phyloP scores from a whole-genome alignment of 2,113 vertebrate genomes.

The Geococcyx californianus region DNA sequence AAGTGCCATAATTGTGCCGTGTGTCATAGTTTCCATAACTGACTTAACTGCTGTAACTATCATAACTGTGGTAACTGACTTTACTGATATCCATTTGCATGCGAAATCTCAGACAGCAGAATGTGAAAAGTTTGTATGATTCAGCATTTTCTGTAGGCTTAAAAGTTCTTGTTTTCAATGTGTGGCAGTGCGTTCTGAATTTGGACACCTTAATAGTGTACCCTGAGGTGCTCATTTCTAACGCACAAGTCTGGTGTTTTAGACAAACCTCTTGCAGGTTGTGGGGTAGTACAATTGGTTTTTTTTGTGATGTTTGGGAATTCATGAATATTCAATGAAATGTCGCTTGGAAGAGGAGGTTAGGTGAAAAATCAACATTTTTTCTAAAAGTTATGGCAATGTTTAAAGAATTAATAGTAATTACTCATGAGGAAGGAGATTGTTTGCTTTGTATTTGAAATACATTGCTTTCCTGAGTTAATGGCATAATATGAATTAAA shows the following conservation, averaged over 20 bases:
- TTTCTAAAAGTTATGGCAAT: not conserved
- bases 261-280: not conserved
- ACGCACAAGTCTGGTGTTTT: accelerated
- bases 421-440: not conserved
- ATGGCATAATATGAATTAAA: conserved; percentile 16
- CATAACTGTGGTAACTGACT: too few relatives aligned
- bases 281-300: not conserved
- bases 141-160: not conserved
- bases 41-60: too few relatives aligned
- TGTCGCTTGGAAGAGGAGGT: not conserved
- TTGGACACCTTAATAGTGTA: too few relatives aligned
- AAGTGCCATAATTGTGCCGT: too few relatives aligned
- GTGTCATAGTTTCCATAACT: too few relatives aligned
- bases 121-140: not conserved
- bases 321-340: not conserved
- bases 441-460: not conserved
- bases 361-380: not conserved
- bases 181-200: too few relatives aligned
- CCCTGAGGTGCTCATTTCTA: not conserved
- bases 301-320: not conserved
- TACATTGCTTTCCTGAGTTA: not conserved
- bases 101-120: not conserved
- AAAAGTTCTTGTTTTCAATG: too few relatives aligned
- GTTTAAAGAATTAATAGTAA: not conserved
- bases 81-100: too few relatives aligned